A percentile compares a stretch with the other conserved stretches of the same genome.
These are phyloP conservation scores for Melanostoma mellinum DNA, from an alignment of 2,888 invertebrate species.

Conservation along the genomic window DNA sequence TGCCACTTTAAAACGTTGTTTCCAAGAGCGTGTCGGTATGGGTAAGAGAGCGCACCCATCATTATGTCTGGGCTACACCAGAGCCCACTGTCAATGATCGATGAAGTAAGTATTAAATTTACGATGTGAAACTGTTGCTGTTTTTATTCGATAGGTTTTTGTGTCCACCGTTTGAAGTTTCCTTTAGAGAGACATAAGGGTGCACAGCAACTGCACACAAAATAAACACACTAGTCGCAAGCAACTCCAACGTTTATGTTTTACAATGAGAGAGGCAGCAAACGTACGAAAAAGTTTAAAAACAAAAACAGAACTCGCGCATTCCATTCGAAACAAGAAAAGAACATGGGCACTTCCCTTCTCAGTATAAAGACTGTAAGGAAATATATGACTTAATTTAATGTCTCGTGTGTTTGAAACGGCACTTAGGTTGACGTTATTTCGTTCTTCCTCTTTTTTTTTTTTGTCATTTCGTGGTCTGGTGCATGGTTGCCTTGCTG, in stretches of 20 bases:
- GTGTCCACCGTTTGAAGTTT: conserved; percentile 38
- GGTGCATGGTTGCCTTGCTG: conserved; percentile 56
- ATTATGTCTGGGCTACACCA: neutral
- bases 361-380: conserved; percentile 61
- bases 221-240: conserved; percentile 4
- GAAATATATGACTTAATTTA: conserved; percentile 75
- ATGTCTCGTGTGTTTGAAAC: conserved; percentile 73
- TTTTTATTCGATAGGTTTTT: conserved; percentile 59
- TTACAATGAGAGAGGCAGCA: conserved; percentile 30
- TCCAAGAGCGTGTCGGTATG: conserved; percentile 23
- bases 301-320: conserved; percentile 34
- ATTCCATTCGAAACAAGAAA: conserved; percentile 48
- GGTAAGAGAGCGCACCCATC: conserved; percentile 14
- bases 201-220: conserved; percentile 30
- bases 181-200: conserved; percentile 55
- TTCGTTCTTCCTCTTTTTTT: conserved; percentile 26
- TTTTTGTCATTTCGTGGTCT: conserved; percentile 60
- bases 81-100: conserved; percentile 77
- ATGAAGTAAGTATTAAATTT: conserved; percentile 81
- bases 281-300: conserved; percentile 23
- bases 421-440: conserved; percentile 59
- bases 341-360: conserved; percentile 67
- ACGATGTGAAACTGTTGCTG: conserved; percentile 80
- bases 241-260: conserved; percentile 21
- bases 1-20: conserved; percentile 28